Evolutionary conservation across 2,888 invertebrate species (phyloP), one percentile per base, ranked within the genome.

Genomic region (Sminthurinus aureus): DNA sequence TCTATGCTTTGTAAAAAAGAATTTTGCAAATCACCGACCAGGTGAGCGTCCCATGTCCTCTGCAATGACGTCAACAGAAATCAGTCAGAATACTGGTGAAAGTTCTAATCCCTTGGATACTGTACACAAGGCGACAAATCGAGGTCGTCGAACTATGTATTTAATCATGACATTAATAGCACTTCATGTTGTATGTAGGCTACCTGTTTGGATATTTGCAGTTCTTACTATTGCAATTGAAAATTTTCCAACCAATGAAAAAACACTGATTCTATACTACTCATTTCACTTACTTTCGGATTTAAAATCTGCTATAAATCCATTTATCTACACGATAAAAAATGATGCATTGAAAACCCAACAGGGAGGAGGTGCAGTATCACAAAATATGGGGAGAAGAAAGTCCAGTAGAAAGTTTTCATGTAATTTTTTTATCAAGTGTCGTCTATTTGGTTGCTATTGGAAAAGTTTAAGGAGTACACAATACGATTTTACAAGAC

Each of bases 291-390:
- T 91, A 6, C 88, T 93, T n/a, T 92, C 92, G 8, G 89, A 93
- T 67, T 83, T 92, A 6, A 93, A 92, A 87, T 92, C 92, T 74
- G 91, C 91, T 0, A 84, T 93, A 38, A 93, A 93, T 90, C 93
- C 93, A 0, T 91, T 93, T 78, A 89, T 93, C 51, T 93, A 93
- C 87, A 92, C 93, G 0, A 93, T 93, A 87, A 89, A 93, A 11
- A 91, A 92, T 64, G 92, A 92, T 75, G 86, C 88, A 18, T 80
- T 88, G 0, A 50, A 73, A n/a, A 52, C 77, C 1, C n/a, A 13
- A 12, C 13, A 13, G 18, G 22, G 8, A 13, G 38, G 50, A 26
- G 52, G 15, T n/a, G 51, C 26, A 22, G 8, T 9, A 8, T n/a
- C 12, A n/a, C 9, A 9, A 9, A 69, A 9, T 52, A 11, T 52